Evolutionary conservation across 1,140 invertebrate species (phyloP), one percentile per base, ranked within the genome.

Genomic region (Caenorhabditis latens): DNA sequence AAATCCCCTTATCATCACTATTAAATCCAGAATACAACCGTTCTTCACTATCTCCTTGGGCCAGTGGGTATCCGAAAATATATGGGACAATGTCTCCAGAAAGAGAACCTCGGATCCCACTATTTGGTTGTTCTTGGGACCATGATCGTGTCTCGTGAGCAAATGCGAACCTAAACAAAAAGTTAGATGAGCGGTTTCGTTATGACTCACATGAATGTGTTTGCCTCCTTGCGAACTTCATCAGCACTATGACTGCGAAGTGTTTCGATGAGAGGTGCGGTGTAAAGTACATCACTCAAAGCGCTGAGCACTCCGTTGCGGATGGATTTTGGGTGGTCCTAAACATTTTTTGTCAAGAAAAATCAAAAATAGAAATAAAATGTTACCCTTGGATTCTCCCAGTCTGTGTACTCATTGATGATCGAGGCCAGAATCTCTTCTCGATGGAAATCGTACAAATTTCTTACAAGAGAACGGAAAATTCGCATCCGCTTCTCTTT

Each of bases 371-470:
- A 0, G 24, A 63, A 32, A 63, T 71, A 43, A 32, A 2, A 32
- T 32, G 32, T 32, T 50, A 91, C 90, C 55, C 91, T 93, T 40
- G 97, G 96, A 89, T 96, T 94, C 91, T 97, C 96, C 97, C 97
- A 98, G 92, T 98, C 97, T 4, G 96, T 98, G 93, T 99, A 99
- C 92, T 99, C 97, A 93, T 99, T 98, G 89, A 98, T 95, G 40
- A 98, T 95, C 57, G 97, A 98, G 91, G 97, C 97, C 93, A 97
- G 97, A 92, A 99, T 98, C 93, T 99, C 97, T 90, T 96, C 97
- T 88, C 98, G 94, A 93, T 99, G 97, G 93, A 96, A 90, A 79
- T 90, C 87, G 84, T 88, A 92, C 8, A 97, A 96, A 92, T 96
- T 96, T 32, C 96, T 95, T 61, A 95, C 94, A 91, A 99, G 96